phyloP scores from a whole-genome alignment of 2,888 invertebrate genomes.

The Iphiclides podalirius region DNA sequence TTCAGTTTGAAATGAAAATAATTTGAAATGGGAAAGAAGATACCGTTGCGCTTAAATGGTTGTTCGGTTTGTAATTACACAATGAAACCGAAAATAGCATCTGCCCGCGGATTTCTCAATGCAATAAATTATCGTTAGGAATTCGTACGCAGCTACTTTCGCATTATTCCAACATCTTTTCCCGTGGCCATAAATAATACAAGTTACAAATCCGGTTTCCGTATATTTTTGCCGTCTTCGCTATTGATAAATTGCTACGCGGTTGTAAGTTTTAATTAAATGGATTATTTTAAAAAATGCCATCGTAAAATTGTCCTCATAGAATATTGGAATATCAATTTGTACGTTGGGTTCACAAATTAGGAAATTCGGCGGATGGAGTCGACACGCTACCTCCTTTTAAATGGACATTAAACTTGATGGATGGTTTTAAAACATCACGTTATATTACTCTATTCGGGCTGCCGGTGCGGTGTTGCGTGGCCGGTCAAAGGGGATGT shows the following conservation, averaged over 20 bases:
- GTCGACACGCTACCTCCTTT: conserved; percentile 62
- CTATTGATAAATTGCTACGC: conserved; percentile 24
- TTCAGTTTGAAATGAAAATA: conserved; percentile 22
- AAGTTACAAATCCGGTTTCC: conserved; percentile 26
- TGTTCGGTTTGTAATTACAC: conserved; percentile 12
- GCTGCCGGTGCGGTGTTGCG: conserved; percentile 74
- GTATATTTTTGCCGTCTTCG: conserved; percentile 24
- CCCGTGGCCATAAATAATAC: conserved; percentile 30
- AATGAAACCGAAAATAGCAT: conserved; percentile 23
- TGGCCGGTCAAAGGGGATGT: conserved; percentile 79
- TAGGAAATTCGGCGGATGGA: conserved; percentile 50
- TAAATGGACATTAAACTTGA: conserved; percentile 77
- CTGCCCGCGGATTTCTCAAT: conserved; percentile 21
- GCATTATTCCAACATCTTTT: conserved; percentile 21
- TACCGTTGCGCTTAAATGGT: conserved; percentile 15
- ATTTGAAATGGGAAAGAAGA: conserved; percentile 23
- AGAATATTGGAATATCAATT: conserved; percentile 33
- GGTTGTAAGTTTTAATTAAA: conserved; percentile 5
- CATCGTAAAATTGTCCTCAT: conserved; percentile 18
- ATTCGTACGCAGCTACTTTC: conserved; percentile 21
- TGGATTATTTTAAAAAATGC: conserved; percentile 25
- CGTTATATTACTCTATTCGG: conserved; percentile 76
- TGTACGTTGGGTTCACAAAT: conserved; percentile 39
- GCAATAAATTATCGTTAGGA: conserved; percentile 29
- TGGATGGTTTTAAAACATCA: conserved; percentile 79